Evolutionary conservation across 2,113 vertebrate species (phyloP).

Genomic region (Puffinus mauretanicus): DNA sequence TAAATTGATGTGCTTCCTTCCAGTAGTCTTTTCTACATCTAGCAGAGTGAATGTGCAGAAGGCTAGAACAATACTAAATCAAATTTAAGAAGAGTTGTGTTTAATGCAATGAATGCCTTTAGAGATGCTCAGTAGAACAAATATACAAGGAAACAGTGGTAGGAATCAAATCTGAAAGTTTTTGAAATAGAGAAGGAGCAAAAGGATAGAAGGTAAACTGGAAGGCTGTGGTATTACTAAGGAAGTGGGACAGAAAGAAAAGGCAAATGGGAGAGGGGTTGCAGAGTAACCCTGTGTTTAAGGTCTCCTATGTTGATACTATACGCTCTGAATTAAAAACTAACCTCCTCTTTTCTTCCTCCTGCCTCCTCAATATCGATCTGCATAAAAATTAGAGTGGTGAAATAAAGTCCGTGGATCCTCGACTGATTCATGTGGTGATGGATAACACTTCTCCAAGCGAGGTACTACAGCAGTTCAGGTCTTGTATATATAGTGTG

Average conservation of each 20-base stretch:
- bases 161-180: background rate
- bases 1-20: background rate
- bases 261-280: background rate
- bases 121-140: background rate
- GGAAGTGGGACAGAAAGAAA: background rate
- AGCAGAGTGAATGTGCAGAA: background rate
- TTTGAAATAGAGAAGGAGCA: background rate
- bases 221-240: background rate
- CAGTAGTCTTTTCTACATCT: background rate
- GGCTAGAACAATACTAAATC: background rate
- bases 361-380: background rate
- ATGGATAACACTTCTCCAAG: slow-evolving; percentile 71
- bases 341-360: background rate
- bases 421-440: slow-evolving; percentile 93
- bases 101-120: background rate
- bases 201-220: background rate
- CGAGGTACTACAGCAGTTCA: slow-evolving; percentile 67
- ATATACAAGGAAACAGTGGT: background rate
- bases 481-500: background rate
- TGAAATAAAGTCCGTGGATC: slow-evolving; percentile 91
- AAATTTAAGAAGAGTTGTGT: background rate
- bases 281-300: background rate
- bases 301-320: background rate
- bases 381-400: slow-evolving; percentile 76
- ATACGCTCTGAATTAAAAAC: background rate